Conservation (phyloP, 2,113 vertebrate genomes). For the Empidonax alnorum region DNA sequence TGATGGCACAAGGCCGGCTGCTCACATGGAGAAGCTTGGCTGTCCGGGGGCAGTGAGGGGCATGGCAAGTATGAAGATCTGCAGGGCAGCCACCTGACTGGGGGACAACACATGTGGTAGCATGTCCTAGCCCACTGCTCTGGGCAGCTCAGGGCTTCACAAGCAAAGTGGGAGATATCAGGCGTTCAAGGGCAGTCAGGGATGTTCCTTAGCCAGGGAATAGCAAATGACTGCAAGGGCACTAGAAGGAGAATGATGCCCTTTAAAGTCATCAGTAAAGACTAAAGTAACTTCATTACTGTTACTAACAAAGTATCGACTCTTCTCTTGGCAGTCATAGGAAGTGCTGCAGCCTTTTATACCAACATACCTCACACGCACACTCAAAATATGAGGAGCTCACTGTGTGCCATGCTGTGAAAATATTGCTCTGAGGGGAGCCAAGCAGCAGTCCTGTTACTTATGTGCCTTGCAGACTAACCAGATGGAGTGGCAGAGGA, state of each 20-base stretch:
- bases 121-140: neutral
- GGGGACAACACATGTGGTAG: neutral
- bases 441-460: neutral
- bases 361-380: neutral
- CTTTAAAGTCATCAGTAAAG: neutral
- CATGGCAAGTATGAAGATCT: neutral
- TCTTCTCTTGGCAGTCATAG: neutral
- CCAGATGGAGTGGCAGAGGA: neutral
- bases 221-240: neutral
- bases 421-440: neutral
- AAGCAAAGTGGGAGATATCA: neutral
- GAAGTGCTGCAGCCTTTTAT: neutral
- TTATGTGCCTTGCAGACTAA: neutral
- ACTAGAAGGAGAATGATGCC: neutral
- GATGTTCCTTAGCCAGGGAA: neutral
- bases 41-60: fast-evolving
- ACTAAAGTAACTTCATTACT: neutral
- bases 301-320: neutral
- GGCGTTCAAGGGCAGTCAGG: neutral
- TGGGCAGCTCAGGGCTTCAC: neutral
- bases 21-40: neutral
- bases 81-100: neutral
- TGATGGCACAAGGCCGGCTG: fast-evolving
- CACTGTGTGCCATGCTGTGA: neutral
- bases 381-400: too few species aligned